Conservation (phyloP, 2,797 vertebrate genomes). For the Hybognathus amarus region DNA sequence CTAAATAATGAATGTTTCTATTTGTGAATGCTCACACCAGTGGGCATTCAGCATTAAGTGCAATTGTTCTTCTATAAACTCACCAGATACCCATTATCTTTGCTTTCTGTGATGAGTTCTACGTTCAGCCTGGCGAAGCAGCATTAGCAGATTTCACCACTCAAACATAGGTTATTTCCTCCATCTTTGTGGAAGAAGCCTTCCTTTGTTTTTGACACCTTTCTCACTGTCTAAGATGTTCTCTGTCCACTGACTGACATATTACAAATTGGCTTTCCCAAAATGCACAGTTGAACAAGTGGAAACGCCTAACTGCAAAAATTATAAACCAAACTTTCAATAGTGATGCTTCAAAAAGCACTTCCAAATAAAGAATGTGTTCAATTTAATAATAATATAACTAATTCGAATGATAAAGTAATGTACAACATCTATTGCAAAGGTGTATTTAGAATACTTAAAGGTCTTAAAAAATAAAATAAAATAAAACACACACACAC, state of each 20-base stretch:
- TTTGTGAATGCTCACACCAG: constrained; percentile 33
- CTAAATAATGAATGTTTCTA: constrained; percentile 46
- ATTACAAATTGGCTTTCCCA: constrained; percentile 21
- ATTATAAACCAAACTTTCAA: constrained; percentile 44
- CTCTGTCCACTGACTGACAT: constrained; percentile 29
- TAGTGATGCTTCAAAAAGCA: neutral
- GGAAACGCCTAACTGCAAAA: constrained; percentile 35
- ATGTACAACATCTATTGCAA: too few species aligned
- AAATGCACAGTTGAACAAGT: constrained; percentile 33
- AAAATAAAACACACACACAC: too few species aligned
- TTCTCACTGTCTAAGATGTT: neutral
- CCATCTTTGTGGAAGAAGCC: neutral
- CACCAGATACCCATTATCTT: constrained; percentile 28
- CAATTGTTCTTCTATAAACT: constrained; percentile 40
- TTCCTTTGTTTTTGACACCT: constrained; percentile 2
- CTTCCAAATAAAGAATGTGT: neutral
- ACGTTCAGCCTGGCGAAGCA: constrained; percentile 9
- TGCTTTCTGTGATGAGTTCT: constrained; percentile 19
- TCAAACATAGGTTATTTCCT: constrained; percentile 24
- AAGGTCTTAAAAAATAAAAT: too few species aligned
- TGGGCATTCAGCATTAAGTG: constrained; percentile 19
- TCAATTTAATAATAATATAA: neutral
- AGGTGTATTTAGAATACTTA: too few species aligned
- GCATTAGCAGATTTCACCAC: constrained; percentile 32
- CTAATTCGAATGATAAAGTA: neutral